These are phyloP conservation scores for Clytia hemisphaerica DNA, from an alignment of 30 jellyfish, hydroid and myxozoan genomes.

Conservation along the genomic window DNA sequence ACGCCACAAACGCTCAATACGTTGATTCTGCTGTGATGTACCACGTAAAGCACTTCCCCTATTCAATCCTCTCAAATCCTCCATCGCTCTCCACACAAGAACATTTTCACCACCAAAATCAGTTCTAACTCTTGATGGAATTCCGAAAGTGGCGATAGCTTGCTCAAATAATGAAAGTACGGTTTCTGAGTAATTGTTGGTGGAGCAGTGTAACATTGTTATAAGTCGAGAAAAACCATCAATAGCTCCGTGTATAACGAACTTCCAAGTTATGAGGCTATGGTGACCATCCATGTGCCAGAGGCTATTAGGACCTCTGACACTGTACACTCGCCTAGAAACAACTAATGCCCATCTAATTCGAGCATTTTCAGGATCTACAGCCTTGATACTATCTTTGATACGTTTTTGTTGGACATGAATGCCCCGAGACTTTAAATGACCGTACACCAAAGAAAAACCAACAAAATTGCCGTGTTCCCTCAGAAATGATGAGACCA, in stretches of 20 bases:
- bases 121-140: conserved; percentile 13
- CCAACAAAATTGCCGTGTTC: too few relatives aligned
- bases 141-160: conserved; percentile 6
- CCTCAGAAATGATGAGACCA: conserved; percentile 4
- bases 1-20: conserved; percentile 24
- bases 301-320: conserved; percentile 34
- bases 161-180: conserved; percentile 15
- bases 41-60: conserved; percentile 15
- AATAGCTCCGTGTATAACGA: conserved; percentile 45
- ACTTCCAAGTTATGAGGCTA: too few relatives aligned
- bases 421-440: conserved; percentile 10
- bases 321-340: conserved; percentile 28
- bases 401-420: too few relatives aligned
- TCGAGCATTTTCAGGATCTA: conserved; percentile 30
- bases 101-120: conserved; percentile 37
- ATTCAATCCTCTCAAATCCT: conserved; percentile 15
- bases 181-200: conserved; percentile 30
- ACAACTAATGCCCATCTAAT: conserved; percentile 32
- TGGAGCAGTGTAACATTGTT: conserved; percentile 20
- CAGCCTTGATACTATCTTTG: conserved; percentile 15
- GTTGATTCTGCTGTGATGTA: conserved; percentile 12
- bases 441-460: not conserved
- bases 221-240: conserved; percentile 45
- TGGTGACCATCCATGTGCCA: too few relatives aligned
- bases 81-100: conserved; percentile 29